Base-by-base conservation (phyloP, 1,140 invertebrate species). In the Ditylenchus dipsaci region DNA sequence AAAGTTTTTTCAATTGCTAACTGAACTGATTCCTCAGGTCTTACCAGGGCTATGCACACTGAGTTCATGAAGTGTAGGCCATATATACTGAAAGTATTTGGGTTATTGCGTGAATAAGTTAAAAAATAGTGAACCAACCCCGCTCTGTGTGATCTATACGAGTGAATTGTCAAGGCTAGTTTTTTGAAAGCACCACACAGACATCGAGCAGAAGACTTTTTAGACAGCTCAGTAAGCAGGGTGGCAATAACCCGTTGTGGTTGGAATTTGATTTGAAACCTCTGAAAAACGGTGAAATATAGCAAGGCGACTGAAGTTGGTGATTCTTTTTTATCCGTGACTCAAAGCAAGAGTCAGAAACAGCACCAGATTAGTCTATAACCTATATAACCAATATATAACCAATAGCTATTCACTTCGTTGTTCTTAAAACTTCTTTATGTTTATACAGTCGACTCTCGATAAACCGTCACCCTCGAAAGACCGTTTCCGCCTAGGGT, bases 201-300 rank as follows among this genome's bases (percentile, higher is more conserved):
- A 1, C 33, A 23, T 8, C 69, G 56, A 7, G 60, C 68, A 17
- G 69, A 29, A 30, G 27, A 43, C 23, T 62, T 63, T 30, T 63
- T 74, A n/a, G 63, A 56, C 66, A 71, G 45, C 29, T 67, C 69
- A 26, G 58, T 74, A 9, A 71, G 45, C 23, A 71, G 43, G 23
- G 29, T 27, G 13, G 69, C 69, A 33, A 71, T 63, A 13, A 71
- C 69, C 29, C 61, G 42, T 26, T 58, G 61, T 19, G 70, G 19
- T 63, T 71, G 69, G 33, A 71, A 73, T 58, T 71, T 71, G 1
- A 71, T 33, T 17, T 67, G 5, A 58, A 73, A 71, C 29, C 64
- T 71, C 69, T 71, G 47, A 70, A 71, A 73, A 27, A 72, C 13
- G 17, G n/a, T 38, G 3, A 38, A 5, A 38, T 38, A 38, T 1